Conservation (phyloP, 1,140 invertebrate species). For the Lamellibrachia luymesi region DNA sequence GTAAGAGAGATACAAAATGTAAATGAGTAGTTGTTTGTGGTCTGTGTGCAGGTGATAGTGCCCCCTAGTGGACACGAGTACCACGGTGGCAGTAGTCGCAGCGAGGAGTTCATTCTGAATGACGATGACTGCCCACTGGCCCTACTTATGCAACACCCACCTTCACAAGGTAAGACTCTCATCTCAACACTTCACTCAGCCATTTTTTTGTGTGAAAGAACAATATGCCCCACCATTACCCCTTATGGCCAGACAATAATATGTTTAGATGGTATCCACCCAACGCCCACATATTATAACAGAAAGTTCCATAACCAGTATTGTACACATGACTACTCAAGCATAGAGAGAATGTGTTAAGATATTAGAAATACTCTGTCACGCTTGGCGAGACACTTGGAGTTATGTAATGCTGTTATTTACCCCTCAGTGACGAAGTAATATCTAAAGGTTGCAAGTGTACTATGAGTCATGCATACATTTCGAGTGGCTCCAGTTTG, state of each 20-base stretch:
- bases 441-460: neutral
- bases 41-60: conserved; percentile 23
- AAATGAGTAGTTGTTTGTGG: neutral
- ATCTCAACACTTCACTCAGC: neutral
- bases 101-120: conserved; percentile 85
- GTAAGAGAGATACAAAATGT: neutral
- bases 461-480: neutral
- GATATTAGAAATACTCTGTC: neutral
- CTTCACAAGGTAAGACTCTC: conserved; percentile 65
- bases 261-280: neutral
- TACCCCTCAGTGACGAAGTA: too few relatives aligned
- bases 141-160: conserved; percentile 64
- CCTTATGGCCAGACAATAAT: neutral
- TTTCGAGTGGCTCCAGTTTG: neutral
- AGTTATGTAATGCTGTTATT: neutral
- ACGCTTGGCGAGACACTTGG: neutral
- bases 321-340: neutral
- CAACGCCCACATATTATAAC: too few relatives aligned
- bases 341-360: neutral
- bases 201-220: neutral
- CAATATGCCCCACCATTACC: neutral
- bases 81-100: conserved; percentile 50
- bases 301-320: neutral
- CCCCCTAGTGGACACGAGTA: conserved; percentile 56
- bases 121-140: conserved; percentile 95